A percentile compares a stretch with the other conserved stretches of the same genome.
Evolutionary conservation across 1,140 invertebrate genomes (phyloP).

Genomic region (Macrosteles quadrilineatus): DNA sequence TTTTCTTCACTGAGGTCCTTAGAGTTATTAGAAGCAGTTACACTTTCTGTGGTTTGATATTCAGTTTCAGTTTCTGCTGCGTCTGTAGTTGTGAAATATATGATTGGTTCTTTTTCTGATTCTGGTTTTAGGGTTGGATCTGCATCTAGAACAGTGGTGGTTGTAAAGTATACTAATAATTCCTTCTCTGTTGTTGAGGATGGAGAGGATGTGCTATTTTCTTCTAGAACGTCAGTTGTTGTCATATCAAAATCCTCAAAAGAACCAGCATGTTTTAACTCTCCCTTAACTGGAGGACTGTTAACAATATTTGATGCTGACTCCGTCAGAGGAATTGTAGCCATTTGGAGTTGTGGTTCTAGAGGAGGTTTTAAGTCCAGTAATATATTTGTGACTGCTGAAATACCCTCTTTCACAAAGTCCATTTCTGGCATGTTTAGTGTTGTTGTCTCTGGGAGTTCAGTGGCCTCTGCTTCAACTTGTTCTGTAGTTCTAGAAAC

Average conservation of each 20-base stretch:
- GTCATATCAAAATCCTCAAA: constrained; percentile 14
- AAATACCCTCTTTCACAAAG: constrained; percentile 40
- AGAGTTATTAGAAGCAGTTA: neutral
- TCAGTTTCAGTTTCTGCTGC: constrained; percentile 31
- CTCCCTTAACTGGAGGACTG: constrained; percentile 30
- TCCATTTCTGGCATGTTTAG: constrained; percentile 30
- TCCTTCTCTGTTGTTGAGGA: constrained; percentile 24
- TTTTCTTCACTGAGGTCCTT: neutral
- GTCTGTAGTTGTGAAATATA: constrained; percentile 34
- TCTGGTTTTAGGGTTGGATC: constrained; percentile 30
- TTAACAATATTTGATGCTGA: constrained; percentile 39
- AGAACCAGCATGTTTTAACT: constrained; percentile 29
- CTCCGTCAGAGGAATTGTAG: constrained; percentile 42
- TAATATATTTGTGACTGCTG: constrained; percentile 43
- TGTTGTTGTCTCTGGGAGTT: constrained; percentile 24
- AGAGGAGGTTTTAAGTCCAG: constrained; percentile 32
- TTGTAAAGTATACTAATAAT: neutral
- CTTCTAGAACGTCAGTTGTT: neutral
- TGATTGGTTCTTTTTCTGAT: constrained; percentile 32
- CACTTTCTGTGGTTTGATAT: constrained; percentile 36
- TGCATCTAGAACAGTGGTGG: constrained; percentile 31
- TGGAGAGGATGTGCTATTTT: neutral
- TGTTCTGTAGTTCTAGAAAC: constrained; percentile 31
- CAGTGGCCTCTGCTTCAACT: constrained; percentile 30
- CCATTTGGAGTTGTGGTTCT: constrained; percentile 44